Base-by-base conservation (phyloP, 2,888 invertebrate genomes). In the Luffia ferchaultella region DNA sequence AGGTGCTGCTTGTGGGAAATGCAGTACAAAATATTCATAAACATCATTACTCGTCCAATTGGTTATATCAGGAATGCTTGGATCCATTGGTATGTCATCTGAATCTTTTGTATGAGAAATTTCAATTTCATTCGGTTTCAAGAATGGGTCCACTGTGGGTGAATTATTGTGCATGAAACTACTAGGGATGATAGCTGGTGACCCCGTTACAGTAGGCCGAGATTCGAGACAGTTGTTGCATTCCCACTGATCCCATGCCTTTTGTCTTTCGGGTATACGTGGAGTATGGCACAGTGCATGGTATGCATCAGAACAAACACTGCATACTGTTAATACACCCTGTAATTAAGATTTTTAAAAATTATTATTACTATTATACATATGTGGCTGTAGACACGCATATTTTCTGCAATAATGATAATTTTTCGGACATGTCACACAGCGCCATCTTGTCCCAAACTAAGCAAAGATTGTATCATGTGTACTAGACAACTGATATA, bases 11-110 rank as follows among this genome's bases (percentile, higher is more conserved):
- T 90, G 88, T 0, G 91, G 90, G 57, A 95, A 95, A 64, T 91
- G 88, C 57, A 90, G 88, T 1, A 84, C 78, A 63, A 97, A 92
- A 73, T 92, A 96, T 48, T 88, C 86, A 65, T 89, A 91, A 1
- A 97, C 95, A 68, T 96, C 91, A 54, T 91, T 89, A 17, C 90
- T 88, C 0, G 89, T 88, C 97, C 97, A 97, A 61, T 89, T 86
- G 0, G 89, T 86, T 16, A 93, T 92, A 68, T 95, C 93, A 1
- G 94, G 94, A 60, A 93, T 90, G 50, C 79, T 85, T 12, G 87
- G 87, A 70, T 91, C 90, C 53, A 90, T 76, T 18, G 76, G 73
- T 16, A 70, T 73, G 52, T 85, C 82, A 18, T 76, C 73, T 20
- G 63, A 60, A 45, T 74, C 55, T 57, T 79, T 79, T 18, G 76